Evolutionary conservation across 1,140 invertebrate species (phyloP).

Genomic region (Scylla paramamosain): DNA sequence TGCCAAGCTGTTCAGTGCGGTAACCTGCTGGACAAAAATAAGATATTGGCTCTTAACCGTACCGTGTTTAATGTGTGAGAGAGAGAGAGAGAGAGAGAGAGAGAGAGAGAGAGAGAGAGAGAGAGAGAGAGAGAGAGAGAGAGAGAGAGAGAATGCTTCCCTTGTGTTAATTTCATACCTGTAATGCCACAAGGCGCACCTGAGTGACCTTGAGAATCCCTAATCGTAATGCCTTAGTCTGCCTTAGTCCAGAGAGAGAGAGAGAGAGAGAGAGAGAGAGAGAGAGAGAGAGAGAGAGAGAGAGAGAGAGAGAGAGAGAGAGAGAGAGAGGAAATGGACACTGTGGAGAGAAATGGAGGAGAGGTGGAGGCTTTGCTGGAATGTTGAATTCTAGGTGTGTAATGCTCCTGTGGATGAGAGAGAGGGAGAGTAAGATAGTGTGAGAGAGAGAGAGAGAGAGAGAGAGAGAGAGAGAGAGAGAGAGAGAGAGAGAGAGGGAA

Average conservation of each 20-base stretch:
- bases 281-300: neutral
- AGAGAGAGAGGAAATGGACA: neutral
- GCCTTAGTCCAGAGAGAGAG: neutral
- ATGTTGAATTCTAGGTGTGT: too few relatives aligned
- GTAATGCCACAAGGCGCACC: neutral
- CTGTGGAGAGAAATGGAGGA: neutral
- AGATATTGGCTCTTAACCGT: too few relatives aligned
- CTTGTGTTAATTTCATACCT: neutral
- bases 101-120: too few relatives aligned
- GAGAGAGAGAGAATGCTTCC: neutral
- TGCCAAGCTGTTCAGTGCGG: too few relatives aligned
- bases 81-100: too few relatives aligned
- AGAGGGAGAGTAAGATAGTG: too few relatives aligned
- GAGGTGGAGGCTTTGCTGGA: neutral
- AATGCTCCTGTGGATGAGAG: too few relatives aligned
- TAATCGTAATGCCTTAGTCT: neutral
- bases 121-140: neutral
- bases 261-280: conserved; percentile 15
- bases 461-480: neutral
- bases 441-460: too few relatives aligned
- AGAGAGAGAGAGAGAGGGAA: neutral
- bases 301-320: neutral
- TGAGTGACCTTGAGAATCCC: neutral
- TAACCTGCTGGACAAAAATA: too few relatives aligned
- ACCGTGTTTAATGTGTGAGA: too few relatives aligned